These are phyloP conservation scores for Oryctolagus cuniculus DNA, from an alignment of 2,113 vertebrate genomes.

Conservation along the genomic window DNA sequence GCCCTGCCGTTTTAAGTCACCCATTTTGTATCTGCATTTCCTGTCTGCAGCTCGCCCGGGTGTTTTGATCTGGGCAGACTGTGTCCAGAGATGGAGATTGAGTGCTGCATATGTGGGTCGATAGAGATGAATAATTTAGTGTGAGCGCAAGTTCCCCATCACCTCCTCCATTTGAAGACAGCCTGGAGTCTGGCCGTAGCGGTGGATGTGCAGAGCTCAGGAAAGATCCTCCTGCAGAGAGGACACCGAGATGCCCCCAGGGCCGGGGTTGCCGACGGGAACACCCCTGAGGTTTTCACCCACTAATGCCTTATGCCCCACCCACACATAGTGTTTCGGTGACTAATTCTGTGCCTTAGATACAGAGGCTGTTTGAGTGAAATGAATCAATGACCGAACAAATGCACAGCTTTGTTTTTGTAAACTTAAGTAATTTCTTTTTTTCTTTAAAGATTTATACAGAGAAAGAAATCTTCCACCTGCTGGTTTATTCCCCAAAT, in stretches of 20 bases:
- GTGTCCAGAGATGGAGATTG: conserved; percentile 69
- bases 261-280: not conserved
- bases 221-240: not conserved
- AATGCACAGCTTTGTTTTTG: conserved; percentile 18
- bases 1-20: conserved; percentile 9
- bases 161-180: conserved; percentile 74
- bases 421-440: too few species aligned
- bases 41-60: conserved; percentile 61
- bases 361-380: not conserved
- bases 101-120: conserved; percentile 66
- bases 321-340: not conserved
- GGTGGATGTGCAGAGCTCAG: conserved; percentile 21
- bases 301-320: not conserved
- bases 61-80: conserved; percentile 69
- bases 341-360: not conserved
- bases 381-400: not conserved
- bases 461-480: too few species aligned
- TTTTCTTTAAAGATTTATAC: too few species aligned
- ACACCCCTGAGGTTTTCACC: not conserved
- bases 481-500: too few species aligned
- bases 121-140: conserved; percentile 82
- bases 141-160: conserved; percentile 71
- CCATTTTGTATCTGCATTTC: conserved; percentile 67
- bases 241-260: not conserved
- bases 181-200: not conserved